Base-by-base conservation (phyloP, 1,140 invertebrate genomes). In the Helicoverpa armigera region DNA sequence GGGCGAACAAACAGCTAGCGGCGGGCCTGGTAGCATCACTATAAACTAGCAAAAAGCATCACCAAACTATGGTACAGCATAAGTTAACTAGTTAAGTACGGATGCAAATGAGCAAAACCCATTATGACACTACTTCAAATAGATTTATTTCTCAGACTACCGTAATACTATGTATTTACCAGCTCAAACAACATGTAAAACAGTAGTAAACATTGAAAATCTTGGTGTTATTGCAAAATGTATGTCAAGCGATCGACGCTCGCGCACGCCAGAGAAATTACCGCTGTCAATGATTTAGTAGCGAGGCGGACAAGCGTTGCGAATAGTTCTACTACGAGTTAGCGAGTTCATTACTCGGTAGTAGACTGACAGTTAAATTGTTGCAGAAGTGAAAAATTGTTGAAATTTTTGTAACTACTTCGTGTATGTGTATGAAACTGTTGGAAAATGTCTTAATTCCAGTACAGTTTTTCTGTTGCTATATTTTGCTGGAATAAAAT, bases 211-310 rank as follows among this genome's bases (percentile, higher is more conserved):
- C 67, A 70, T 67, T 70, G 67, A 70, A 70, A 53, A 70, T 70
- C 67, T 70, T 16, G 12, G 7, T 70, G 67, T 70, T 53, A 70
- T 70, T 70, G 67, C 48, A 12, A 16, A 51, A 81, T 79, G 70
- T 84, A 50, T 84, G 82, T 84, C 82, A 84, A 81, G 76, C 56
- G 75, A 70, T 72, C 63, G 13, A 35, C 75, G 70, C 79, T 77
- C 56, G 76, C 72, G 70, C 50, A 43, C 18, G 3, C 67, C 50
- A 81, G 82, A 81, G 82, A 84, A 84, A 84, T 79, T 83, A 73
- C 50, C n/a, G 67, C 53, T 51, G 9, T 9, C 43, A 43, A 35
- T 67, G 63, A 67, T 67, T 67, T 67, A 67, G 35, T 67, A 16
- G 63, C 63, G n/a, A 16, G 12, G 63, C 43, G 29, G n/a, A 67